Conservation (phyloP, 2,113 vertebrate species). For the Aegithalos caudatus region DNA sequence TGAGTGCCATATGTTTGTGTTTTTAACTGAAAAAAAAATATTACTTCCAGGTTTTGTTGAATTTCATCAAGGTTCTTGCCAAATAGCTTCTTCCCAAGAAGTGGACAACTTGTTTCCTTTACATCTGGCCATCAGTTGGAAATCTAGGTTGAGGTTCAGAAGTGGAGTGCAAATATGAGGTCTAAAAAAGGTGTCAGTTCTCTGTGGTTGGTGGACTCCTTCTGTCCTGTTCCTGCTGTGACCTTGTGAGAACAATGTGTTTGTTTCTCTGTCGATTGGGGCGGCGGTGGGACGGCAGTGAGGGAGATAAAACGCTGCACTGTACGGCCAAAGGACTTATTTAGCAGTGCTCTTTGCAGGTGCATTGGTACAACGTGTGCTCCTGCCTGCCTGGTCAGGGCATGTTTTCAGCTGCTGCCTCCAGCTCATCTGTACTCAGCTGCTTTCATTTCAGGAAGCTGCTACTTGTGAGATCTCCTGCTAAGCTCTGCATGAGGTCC, state of each 20-base stretch:
- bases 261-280: neutral
- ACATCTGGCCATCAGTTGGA: neutral
- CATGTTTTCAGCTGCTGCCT: neutral
- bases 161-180: neutral
- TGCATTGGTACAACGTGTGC: rapidly evolving
- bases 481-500: neutral
- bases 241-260: neutral
- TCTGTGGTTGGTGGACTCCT: neutral
- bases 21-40: neutral
- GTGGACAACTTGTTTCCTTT: neutral
- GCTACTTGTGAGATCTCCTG: neutral
- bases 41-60: neutral
- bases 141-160: neutral
- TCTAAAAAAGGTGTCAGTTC: neutral
- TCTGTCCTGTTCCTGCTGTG: neutral
- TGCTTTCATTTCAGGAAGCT: neutral
- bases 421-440: neutral
- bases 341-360: neutral
- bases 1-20: neutral
- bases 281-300: neutral
- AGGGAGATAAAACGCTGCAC: neutral
- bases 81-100: neutral
- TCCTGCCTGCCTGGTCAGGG: neutral
- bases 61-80: neutral
- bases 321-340: neutral